Base-by-base conservation (phyloP, 64 coral and sea anemone species). In the Dendronephthya gigantea region DNA sequence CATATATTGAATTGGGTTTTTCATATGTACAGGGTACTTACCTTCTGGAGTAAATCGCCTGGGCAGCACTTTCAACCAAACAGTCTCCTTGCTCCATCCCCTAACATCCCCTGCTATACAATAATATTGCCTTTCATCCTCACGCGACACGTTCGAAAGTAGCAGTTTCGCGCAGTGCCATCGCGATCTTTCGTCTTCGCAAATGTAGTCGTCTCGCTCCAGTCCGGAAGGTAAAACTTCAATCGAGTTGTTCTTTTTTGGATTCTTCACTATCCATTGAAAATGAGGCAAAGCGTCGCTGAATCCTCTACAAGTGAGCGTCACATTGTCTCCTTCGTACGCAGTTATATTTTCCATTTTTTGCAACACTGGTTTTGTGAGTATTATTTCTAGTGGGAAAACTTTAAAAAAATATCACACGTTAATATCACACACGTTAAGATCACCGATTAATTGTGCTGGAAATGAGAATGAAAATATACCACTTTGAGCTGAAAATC, bases 241-340 rank as follows among this genome's bases (percentile, higher is more conserved):
- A 76, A 62, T 56, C 30, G 89, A 84, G 35, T 58, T 27, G 25
- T 97, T 97, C 13, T 30, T 58, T 39, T 23, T 27, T 9, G 34
- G 2, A 39, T 62, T 86, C 91, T 88, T 91, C 35, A 87, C 81
- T 9, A 97, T 9, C 94, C 94, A 97, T 82, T 93, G 94, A 85
- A 97, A 97, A 58, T 97, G 94, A 22, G 94, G 94, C 91, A 93
- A 87, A 7, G 91, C 86, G 50, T 97, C 94, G 41, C 91, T 93
- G 6, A 93, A 23, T 3, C 89, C 92, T 45, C 56, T 84, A 66
- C 94, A 97, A 40, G 33, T 32, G 0, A 97, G 82, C 1, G 89
- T 97, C n/a, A n/a, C n/a, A n/a, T n/a, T n/a, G n/a, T n/a, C n/a
- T n/a, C n/a, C n/a, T n/a, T n/a, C n/a, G n/a, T 22, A 36, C 15